Conservation (phyloP, 2,888 invertebrate genomes). For the Trileptium ribeirensis region DNA sequence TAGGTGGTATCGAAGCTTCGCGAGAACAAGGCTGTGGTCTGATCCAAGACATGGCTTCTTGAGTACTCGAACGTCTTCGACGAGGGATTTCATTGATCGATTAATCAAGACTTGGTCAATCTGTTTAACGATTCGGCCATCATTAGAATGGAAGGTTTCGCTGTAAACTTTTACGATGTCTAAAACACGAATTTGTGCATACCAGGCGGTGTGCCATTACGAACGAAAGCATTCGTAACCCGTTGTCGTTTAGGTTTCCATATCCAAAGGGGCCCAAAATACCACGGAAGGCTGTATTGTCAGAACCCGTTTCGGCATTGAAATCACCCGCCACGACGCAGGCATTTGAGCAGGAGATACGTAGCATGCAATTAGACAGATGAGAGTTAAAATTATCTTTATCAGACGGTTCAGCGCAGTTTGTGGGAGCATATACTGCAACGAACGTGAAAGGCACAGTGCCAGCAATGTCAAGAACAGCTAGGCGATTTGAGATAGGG, state of each 20-base stretch:
- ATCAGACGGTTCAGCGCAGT: too few species aligned
- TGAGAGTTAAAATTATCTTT: too few species aligned
- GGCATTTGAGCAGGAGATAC: background rate
- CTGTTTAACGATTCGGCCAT: background rate
- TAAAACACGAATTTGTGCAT: constrained; percentile 4
- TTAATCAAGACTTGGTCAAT: too few species aligned
- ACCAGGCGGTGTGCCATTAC: too few species aligned
- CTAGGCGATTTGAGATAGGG: background rate
- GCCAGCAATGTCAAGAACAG: background rate
- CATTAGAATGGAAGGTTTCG: constrained; percentile 4
- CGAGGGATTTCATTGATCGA: background rate
- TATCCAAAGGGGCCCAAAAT: background rate
- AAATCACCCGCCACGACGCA: background rate
- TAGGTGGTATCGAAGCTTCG: too few species aligned
- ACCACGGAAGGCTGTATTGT: too few species aligned
- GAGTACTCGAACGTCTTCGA: constrained; percentile 5
- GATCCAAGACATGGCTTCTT: background rate
- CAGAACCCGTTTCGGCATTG: too few species aligned
- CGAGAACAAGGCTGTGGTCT: too few species aligned
- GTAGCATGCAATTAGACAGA: too few species aligned
- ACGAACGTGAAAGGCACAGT: background rate
- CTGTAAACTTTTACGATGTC: background rate
- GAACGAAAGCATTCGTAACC: background rate
- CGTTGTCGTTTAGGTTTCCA: constrained; percentile 2
- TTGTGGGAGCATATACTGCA: too few species aligned